phyloP scores from a whole-genome alignment of 2,888 invertebrate species.

The Ectemnius continuus region DNA sequence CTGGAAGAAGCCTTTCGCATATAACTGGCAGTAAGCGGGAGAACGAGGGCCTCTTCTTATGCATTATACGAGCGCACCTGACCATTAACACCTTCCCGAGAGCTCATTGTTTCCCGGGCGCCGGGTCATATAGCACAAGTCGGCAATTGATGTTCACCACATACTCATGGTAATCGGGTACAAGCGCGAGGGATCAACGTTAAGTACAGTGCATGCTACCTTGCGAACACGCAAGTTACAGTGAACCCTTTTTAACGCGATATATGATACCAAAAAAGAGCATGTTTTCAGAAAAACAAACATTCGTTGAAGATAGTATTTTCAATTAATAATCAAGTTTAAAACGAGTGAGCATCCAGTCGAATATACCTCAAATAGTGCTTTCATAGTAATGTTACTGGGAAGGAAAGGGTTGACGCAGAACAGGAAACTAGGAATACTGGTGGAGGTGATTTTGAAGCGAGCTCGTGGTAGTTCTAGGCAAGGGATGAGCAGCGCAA shows the following conservation, averaged over 20 bases:
- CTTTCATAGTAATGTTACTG: no score
- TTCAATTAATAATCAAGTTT: no score
- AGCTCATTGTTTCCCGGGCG: neutral
- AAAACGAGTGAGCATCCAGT: no score
- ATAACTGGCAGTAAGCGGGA: neutral
- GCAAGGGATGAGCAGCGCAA: neutral
- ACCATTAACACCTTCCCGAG: conserved; percentile 2
- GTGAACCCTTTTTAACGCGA: no score
- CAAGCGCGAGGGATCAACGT: neutral
- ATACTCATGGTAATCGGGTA: conserved; percentile 1
- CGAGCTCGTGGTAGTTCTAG: neutral
- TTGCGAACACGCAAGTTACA: no score
- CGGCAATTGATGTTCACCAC: neutral
- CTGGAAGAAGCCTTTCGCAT: neutral
- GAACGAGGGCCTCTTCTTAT: neutral
- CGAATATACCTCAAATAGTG: no score
- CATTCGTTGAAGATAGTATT: no score
- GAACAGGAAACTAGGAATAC: no score
- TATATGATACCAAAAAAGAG: no score
- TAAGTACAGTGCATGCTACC: no score
- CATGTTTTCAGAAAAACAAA: no score
- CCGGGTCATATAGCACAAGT: neutral
- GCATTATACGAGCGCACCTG: neutral
- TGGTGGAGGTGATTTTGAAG: neutral
- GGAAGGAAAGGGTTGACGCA: no score